Evolutionary conservation across 1,140 invertebrate genomes (phyloP), one percentile per base, ranked within the genome.

Genomic region (Drosophila lacteicornis): DNA sequence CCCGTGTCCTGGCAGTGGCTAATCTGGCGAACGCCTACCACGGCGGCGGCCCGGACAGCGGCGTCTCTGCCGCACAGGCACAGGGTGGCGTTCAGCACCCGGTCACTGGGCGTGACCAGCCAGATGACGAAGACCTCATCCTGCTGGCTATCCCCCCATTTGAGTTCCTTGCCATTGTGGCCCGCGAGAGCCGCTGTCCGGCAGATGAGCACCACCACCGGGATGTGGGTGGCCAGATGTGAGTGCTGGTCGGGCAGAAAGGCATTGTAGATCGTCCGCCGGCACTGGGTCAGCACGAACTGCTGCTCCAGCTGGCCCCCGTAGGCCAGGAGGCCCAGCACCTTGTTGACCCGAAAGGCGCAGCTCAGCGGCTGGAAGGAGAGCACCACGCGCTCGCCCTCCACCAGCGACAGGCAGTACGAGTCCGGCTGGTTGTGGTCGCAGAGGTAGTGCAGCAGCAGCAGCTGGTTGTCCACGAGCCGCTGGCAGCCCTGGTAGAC

Each of bases 371-470:
- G 53, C 9, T 74, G 42, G 19, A 90, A 85, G 12, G 75, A 70
- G 4, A 90, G 27, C 25, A 79, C 49, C 2, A 58, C 27, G 1
- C 42, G 68, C n/a, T 82, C 36, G 2, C 57, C 75, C 30, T 79
- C 58, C 13, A 27, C 2, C 42, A 90, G 8, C n/a, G 57, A 50
- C 19, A 71, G 68, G 15, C 50, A 80, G 4, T 53, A 42, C 22
- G 42, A 38, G 2, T 46, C 36, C 9, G 62, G 13, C 17, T 60
- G 47, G 17, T 62, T 56, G 15, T 90, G 85, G 46, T 90, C 81
- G 36, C 49, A 75, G n/a, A 85, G 40, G 27, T 91, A 90, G 79
- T 90, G 85, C 12, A 90, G 60, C 33, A 90, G 17, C 13, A 91
- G 49, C 25, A 90, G 43, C 38, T 91, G 85, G n/a, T 53, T 90